Conservation (phyloP, 1,140 invertebrate species). For the Bilobella aurantiaca region DNA sequence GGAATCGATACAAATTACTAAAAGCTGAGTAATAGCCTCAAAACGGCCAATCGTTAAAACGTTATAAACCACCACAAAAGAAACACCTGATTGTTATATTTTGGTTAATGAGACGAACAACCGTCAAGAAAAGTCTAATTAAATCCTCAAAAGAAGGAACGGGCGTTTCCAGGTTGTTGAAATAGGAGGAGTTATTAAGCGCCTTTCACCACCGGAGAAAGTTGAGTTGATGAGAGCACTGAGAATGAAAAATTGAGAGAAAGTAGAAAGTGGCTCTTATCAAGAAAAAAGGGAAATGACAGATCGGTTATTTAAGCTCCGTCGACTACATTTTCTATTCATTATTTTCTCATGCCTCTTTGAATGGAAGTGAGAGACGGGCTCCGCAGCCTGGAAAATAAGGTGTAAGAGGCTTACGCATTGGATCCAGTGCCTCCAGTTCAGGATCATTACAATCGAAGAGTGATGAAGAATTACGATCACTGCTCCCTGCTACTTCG, state of each 20-base stretch:
- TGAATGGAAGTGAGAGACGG: too few relatives aligned
- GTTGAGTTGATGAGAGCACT: not conserved
- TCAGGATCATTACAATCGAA: conserved; percentile 40
- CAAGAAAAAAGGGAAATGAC: not conserved
- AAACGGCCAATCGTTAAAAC: too few relatives aligned
- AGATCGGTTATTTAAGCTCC: conserved; percentile 4
- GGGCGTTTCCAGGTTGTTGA: not conserved
- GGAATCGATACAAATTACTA: too few relatives aligned
- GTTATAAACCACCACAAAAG: too few relatives aligned
- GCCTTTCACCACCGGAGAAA: not conserved
- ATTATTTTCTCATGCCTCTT: not conserved
- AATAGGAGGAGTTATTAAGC: not conserved
- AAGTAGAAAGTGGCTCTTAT: not conserved
- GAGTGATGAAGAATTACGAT: conserved; percentile 16
- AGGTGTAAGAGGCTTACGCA: conserved; percentile 40
- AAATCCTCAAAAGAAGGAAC: too few relatives aligned
- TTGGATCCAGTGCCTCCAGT: conserved; percentile 53
- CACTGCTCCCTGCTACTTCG: conserved; percentile 18
- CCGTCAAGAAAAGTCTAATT: too few relatives aligned
- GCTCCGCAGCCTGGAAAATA: not conserved
- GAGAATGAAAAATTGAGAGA: not conserved
- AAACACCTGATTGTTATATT: too few relatives aligned
- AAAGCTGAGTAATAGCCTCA: too few relatives aligned
- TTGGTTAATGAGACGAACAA: too few relatives aligned
- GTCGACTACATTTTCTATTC: not conserved